Evolutionary conservation across 2,797 vertebrate species (phyloP).

Genomic region (Falco concolor): DNA sequence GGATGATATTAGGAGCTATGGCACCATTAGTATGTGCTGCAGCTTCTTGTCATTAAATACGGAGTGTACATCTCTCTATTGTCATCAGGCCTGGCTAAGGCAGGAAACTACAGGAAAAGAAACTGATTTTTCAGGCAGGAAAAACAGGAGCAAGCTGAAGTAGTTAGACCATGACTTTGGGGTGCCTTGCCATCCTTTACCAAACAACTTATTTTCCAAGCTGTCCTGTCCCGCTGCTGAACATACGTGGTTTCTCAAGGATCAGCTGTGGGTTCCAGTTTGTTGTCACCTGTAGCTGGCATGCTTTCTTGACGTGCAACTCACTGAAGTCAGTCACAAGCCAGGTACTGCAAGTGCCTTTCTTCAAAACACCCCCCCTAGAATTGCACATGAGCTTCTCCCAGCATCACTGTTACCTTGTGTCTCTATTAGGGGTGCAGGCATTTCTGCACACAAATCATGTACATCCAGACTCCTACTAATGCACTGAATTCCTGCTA

Average conservation of each 20-base stretch:
- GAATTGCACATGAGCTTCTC: accelerated
- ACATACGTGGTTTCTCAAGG: not conserved
- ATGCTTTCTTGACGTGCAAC: not conserved
- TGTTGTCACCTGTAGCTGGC: not conserved
- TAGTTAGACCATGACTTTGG: not conserved
- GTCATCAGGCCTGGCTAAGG: conserved; percentile 11
- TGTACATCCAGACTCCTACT: not conserved
- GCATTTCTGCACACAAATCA: not conserved
- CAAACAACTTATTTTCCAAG: not conserved
- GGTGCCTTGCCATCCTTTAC: not conserved
- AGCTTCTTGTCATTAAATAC: conserved; percentile 45
- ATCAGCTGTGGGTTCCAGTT: not conserved
- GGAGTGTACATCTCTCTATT: not conserved
- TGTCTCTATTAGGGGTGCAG: not conserved
- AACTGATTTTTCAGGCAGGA: not conserved
- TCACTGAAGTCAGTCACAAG: not conserved
- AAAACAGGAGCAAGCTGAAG: not conserved
- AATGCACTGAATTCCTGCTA: not conserved
- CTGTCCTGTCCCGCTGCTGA: not conserved
- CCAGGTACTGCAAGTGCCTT: not conserved
- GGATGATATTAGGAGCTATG: conserved; percentile 60
- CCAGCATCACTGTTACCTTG: not conserved
- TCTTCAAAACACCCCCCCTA: not conserved
- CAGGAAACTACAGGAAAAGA: not conserved
- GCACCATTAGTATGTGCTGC: conserved; percentile 56